Evolutionary conservation across 2,113 vertebrate species (phyloP), one percentile per base, ranked within the genome.

Genomic region (Lanius collurio): DNA sequence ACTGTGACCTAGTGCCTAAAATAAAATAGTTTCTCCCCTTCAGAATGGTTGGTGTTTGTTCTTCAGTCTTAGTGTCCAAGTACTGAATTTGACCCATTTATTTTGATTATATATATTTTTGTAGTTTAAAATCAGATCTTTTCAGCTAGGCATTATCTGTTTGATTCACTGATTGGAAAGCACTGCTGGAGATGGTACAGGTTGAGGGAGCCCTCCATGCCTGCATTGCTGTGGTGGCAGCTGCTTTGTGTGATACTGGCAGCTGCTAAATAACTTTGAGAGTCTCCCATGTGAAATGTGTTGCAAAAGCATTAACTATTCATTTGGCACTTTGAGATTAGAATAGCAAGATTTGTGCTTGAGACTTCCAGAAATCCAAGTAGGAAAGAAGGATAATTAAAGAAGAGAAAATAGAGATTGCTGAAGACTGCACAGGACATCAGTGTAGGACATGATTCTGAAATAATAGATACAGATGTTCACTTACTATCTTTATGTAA

Each of bases 111-210:
- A 9, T 74, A 24, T 28, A 15, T 35, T 17, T 67, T 39, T 64
- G 4, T 30, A 67, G 26, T 56, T 14, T 52, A 53, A 22, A 73
- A 50, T 49, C 11, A 27, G 37, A 13, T 17, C 15, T 89, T 71
- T 86, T 53, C 42, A 87, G 15, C 31, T 24, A 20, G 55, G 13
- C 6, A 6, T 93, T 59, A 11, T 8, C n/a, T 77, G 35, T 69
- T 73, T 64, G 64, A 39, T 11, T 74, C 9, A 3, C 15, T 63
- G 4, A 31, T 64, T 82, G 78, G 42, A 56, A 60, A 41, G 17
- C 0, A 0, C 55, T 2, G 1, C 11, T 83, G 75, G 35, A 70
- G 46, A 15, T 53, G 37, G 15, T 42, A 0, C 9, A 41, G 46
- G 28, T 64, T 42, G 16, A n/a, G 80, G 42, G 37, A 83, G 46